These are phyloP conservation scores for Ctenopoma multispine DNA, from an alignment of 2,797 vertebrate genomes.

Conservation along the genomic window DNA sequence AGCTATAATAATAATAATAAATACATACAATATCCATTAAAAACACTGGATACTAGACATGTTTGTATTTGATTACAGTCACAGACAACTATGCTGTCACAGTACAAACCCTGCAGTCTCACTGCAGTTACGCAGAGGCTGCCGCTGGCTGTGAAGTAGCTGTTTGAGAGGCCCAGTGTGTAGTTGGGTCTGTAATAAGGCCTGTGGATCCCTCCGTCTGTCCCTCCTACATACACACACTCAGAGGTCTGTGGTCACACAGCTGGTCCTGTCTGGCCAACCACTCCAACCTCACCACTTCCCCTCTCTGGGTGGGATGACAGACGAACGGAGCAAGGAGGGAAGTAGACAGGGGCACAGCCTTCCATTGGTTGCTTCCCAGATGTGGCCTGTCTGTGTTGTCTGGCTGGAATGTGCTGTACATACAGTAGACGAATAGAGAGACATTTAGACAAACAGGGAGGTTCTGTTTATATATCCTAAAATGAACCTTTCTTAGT, in stretches of 20 bases:
- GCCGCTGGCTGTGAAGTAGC: slow-evolving; percentile 77
- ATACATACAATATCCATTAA: slow-evolving; percentile 8
- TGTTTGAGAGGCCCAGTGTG: slow-evolving; percentile 80
- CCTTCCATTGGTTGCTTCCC: slow-evolving; percentile 61
- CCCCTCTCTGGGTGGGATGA: slow-evolving; percentile 86
- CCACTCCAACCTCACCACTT: slow-evolving; percentile 85
- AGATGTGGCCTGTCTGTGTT: slow-evolving; percentile 72
- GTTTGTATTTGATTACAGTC: slow-evolving; percentile 29
- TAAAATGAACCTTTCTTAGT: slow-evolving; percentile 74
- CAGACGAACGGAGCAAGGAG: slow-evolving; percentile 64
- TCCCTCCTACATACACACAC: slow-evolving; percentile 70
- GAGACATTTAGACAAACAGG: slow-evolving; percentile 61
- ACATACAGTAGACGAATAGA: slow-evolving; percentile 68
- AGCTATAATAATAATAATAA: slow-evolving; percentile 1
- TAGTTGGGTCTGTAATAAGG: slow-evolving; percentile 82
- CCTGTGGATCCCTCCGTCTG: slow-evolving; percentile 72
- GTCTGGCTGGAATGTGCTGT: slow-evolving; percentile 62
- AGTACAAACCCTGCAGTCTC: slow-evolving; percentile 65
- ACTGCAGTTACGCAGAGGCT: slow-evolving; percentile 55
- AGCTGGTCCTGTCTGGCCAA: slow-evolving; percentile 81
- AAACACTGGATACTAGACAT: slow-evolving; percentile 26
- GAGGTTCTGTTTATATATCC: slow-evolving; percentile 78
- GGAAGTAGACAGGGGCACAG: slow-evolving; percentile 61
- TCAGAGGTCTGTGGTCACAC: slow-evolving; percentile 83
- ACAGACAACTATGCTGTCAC: slow-evolving; percentile 39